Percentiles rank a stretch among this genome's conserved stretches.
phyloP scores from a whole-genome alignment of 2,113 vertebrate genomes.

The Clinocottus analis region DNA sequence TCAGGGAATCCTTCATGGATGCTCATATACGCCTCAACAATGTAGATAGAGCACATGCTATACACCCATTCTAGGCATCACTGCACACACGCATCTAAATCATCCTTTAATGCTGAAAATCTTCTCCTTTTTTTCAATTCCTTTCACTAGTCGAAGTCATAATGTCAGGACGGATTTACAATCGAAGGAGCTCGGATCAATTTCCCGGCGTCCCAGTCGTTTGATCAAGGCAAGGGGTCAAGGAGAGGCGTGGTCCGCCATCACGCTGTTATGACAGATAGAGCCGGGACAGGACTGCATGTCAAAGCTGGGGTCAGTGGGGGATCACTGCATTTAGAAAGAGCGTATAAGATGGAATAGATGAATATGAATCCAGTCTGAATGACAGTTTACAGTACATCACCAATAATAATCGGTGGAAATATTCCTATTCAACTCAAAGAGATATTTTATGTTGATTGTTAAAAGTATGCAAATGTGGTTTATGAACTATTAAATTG shows the following conservation, averaged over 20 bases:
- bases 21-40: slow-evolving; percentile 1
- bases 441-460: slow-evolving; percentile 14
- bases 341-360: too few species aligned
- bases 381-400: slow-evolving; percentile 8
- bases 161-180: slow-evolving; percentile 31
- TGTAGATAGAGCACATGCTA: background rate
- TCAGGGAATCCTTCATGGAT: slow-evolving; percentile 37
- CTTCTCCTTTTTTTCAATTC: background rate
- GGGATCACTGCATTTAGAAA: background rate
- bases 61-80: background rate
- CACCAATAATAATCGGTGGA: slow-evolving; percentile 29
- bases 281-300: background rate
- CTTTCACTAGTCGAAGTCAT: background rate
- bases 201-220: slow-evolving; percentile 10
- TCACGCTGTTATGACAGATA: slow-evolving; percentile 17
- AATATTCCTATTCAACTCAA: slow-evolving; percentile 32
- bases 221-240: slow-evolving; percentile 16
- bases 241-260: slow-evolving; percentile 4
- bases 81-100: slow-evolving; percentile 11
- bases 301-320: slow-evolving; percentile 35
- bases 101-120: background rate
- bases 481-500: slow-evolving; percentile 61
- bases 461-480: slow-evolving; percentile 1
- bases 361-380: slow-evolving; percentile 26
- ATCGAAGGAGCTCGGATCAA: slow-evolving; percentile 21